A percentile compares a stretch with the other conserved stretches of the same genome.
These are phyloP conservation scores for Octonoba sinensis DNA, from an alignment of 2,888 invertebrate genomes.

Conservation along the genomic window DNA sequence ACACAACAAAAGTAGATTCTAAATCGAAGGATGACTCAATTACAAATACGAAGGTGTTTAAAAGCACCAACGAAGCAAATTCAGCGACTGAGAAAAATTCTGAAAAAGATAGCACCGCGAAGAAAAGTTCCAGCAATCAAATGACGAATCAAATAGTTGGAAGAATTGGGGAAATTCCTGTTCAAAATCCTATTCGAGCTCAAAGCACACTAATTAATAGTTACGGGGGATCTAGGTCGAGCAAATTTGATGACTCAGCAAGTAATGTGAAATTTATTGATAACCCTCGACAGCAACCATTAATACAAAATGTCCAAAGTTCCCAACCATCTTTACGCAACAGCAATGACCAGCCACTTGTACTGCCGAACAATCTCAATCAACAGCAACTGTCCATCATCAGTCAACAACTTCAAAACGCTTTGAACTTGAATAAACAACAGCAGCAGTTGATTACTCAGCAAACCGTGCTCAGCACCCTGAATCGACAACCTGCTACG, in stretches of 20 bases:
- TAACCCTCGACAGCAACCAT: not conserved
- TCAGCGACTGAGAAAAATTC: conserved; percentile 14
- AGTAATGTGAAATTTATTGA: conserved; percentile 14
- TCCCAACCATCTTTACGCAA: conserved; percentile 1
- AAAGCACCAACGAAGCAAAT: conserved; percentile 24
- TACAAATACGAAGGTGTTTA: conserved; percentile 3
- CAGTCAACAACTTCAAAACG: not conserved
- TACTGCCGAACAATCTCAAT: conserved; percentile 1
- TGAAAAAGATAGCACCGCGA: conserved; percentile 14
- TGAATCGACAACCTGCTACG: conserved; percentile 3
- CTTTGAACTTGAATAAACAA: conserved; percentile 7
- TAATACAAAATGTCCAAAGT: not conserved
- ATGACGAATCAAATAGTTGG: conserved; percentile 43
- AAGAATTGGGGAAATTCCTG: conserved; percentile 45
- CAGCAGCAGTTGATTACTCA: not conserved
- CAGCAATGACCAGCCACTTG: not conserved
- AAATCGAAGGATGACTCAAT: not conserved
- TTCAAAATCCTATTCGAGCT: conserved; percentile 17
- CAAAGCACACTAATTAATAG: conserved; percentile 9
- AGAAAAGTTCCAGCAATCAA: not conserved
- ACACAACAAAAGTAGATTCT: conserved; percentile 2
- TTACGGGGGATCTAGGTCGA: conserved; percentile 29
- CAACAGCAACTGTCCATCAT: not conserved
- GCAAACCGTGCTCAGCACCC: not conserved
- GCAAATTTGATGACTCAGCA: conserved; percentile 27